Evolutionary conservation across 2,888 invertebrate genomes (phyloP).

Genomic region (Synergus gifuensis): DNA sequence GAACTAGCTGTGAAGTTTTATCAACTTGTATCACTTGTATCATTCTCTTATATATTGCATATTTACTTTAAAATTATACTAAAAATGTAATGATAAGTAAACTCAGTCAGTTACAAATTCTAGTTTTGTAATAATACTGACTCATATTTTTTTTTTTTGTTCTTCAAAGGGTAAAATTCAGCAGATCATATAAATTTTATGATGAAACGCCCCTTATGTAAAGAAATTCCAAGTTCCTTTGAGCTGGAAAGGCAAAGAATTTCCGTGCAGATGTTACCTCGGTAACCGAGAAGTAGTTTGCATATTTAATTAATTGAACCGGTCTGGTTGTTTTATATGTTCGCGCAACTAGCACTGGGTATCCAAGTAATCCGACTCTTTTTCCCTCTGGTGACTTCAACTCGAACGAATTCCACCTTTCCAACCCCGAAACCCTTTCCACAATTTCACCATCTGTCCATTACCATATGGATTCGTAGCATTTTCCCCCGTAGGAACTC

Average conservation of each 20-base stretch:
- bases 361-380: constrained; percentile 14
- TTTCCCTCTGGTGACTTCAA: constrained; percentile 26
- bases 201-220: not conserved
- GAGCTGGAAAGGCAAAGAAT: constrained; percentile 57
- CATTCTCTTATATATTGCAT: no score
- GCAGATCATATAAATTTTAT: not conserved
- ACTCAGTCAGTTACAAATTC: no score
- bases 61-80: no score
- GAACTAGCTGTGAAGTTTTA: no score
- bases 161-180: not conserved
- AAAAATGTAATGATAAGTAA: no score
- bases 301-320: constrained; percentile 70
- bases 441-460: not conserved
- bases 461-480: not conserved
- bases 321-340: constrained; percentile 19
- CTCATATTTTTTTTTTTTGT: not conserved
- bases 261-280: constrained; percentile 64
- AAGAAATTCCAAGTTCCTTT: constrained; percentile 42
- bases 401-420: constrained; percentile 1
- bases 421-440: not conserved
- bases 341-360: not conserved
- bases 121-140: no score
- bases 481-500: not conserved
- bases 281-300: constrained; percentile 64
- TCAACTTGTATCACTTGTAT: no score